phyloP scores from a whole-genome alignment of 2,113 vertebrate species.

The Esox niger region DNA sequence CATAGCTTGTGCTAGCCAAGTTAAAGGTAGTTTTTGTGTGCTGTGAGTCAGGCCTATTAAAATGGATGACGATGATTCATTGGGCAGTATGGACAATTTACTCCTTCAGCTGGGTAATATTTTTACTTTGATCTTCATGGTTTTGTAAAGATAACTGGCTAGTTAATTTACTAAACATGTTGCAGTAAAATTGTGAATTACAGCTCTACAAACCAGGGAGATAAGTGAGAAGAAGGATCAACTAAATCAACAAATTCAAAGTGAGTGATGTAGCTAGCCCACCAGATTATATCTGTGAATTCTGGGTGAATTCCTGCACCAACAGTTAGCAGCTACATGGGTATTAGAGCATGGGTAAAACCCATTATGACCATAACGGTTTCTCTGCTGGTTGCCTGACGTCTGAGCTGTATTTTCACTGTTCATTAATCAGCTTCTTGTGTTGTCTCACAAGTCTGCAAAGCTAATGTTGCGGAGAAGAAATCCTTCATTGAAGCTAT shows the following conservation, averaged over 20 bases:
- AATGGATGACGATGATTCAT: conserved; percentile 52
- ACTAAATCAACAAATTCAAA: conserved; percentile 56
- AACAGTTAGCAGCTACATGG: too few species aligned
- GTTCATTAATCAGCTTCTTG: neutral
- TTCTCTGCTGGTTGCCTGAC: neutral
- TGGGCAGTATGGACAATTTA: conserved; percentile 47
- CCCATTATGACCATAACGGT: neutral
- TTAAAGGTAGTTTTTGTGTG: too few species aligned
- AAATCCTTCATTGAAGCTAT: conserved; percentile 42
- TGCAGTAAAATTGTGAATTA: neutral
- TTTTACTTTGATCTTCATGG: neutral
- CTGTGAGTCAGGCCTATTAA: conserved; percentile 3
- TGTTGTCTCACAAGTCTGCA: conserved; percentile 47
- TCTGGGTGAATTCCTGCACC: too few species aligned
- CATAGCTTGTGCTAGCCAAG: too few species aligned
- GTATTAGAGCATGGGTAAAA: too few species aligned
- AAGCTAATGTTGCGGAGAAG: conserved; percentile 52
- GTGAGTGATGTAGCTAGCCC: conserved; percentile 31
- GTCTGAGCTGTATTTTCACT: neutral
- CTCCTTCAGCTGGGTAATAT: conserved; percentile 63
- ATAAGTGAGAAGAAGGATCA: conserved; percentile 62
- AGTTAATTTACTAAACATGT: neutral
- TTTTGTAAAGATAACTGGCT: conserved; percentile 3
- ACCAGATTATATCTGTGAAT: too few species aligned
- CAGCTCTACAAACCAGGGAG: conserved; percentile 63